Conservation (phyloP, 2,113 vertebrate genomes). For the Sebastes schlegelii region DNA sequence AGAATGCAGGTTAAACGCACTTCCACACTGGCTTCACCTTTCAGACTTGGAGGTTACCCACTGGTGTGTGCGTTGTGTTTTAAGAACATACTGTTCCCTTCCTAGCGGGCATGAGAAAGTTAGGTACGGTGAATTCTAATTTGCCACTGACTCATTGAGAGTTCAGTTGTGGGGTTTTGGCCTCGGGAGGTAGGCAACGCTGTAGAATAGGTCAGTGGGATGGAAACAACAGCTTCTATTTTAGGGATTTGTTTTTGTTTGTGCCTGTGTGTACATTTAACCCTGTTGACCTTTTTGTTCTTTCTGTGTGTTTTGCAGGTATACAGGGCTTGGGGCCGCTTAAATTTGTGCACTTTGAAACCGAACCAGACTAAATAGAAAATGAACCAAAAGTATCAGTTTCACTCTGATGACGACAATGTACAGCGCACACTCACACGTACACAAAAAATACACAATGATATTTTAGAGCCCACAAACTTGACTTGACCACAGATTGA, state of each 20-base stretch:
- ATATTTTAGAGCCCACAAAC: neutral
- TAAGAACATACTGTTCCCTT: slow-evolving; percentile 33
- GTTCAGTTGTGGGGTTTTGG: slow-evolving; percentile 23
- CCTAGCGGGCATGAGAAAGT: neutral
- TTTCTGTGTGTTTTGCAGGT: slow-evolving; percentile 22
- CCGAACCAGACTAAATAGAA: no score
- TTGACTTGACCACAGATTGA: neutral
- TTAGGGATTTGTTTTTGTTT: slow-evolving; percentile 31
- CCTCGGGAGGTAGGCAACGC: slow-evolving; percentile 21
- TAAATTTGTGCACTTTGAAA: no score
- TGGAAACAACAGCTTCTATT: slow-evolving; percentile 51
- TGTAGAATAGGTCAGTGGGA: slow-evolving; percentile 33
- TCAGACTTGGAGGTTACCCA: no score
- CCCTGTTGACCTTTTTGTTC: slow-evolving; percentile 18
- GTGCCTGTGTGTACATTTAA: slow-evolving; percentile 23
- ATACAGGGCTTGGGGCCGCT: no score
- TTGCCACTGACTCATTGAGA: slow-evolving; percentile 2
- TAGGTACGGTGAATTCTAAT: slow-evolving; percentile 21
- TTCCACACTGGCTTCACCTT: no score
- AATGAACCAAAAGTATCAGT: no score
- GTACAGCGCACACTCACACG: slow-evolving; percentile 15
- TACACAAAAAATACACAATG: neutral
- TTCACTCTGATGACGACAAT: neutral
- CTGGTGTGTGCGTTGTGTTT: slow-evolving; percentile 1
- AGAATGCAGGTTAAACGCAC: no score